Percentiles rank a stretch among this genome's conserved stretches.
These are phyloP conservation scores for Felis chaus DNA, from an alignment of 2,113 vertebrate genomes.

Conservation along the genomic window DNA sequence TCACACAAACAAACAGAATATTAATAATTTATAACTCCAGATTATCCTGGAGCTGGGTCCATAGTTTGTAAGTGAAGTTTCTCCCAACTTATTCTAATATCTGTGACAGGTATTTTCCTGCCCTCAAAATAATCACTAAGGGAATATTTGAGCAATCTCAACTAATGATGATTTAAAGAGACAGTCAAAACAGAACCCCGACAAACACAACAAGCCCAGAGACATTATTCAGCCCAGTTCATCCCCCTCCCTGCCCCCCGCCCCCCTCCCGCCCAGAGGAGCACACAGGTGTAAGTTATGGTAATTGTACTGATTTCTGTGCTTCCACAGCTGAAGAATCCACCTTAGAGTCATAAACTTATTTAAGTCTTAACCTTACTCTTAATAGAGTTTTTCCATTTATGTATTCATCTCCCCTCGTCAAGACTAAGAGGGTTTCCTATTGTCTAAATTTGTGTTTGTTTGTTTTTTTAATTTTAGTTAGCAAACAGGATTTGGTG, in stretches of 20 bases:
- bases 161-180: background rate
- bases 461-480: background rate
- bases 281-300: background rate
- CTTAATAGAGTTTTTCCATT: background rate
- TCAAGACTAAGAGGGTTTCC: background rate
- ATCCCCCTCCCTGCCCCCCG: accelerated
- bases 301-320: background rate
- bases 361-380: background rate
- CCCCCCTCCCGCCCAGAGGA: accelerated
- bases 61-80: background rate
- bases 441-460: background rate
- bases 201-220: background rate
- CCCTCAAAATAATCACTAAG: background rate
- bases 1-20: background rate
- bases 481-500: background rate
- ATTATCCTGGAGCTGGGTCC: background rate
- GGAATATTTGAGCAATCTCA: background rate
- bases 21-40: background rate
- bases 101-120: background rate
- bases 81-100: background rate
- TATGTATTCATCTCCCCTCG: background rate
- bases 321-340: background rate
- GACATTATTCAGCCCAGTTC: too few species aligned
- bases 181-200: accelerated
- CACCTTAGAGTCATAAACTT: background rate